Base-by-base conservation (phyloP, 1,140 invertebrate genomes). In the Dinoponera quadriceps region DNA sequence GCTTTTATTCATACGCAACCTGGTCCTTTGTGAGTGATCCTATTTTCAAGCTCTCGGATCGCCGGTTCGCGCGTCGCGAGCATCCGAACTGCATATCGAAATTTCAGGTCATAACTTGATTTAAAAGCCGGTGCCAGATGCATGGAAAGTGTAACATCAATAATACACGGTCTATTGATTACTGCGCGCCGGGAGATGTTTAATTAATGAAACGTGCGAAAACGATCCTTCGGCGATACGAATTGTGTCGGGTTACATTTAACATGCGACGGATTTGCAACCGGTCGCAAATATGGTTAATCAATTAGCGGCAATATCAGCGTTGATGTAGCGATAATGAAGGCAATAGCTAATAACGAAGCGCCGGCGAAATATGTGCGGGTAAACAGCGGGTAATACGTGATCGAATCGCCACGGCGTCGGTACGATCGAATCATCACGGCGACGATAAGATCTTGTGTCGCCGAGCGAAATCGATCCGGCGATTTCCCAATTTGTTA, bases 131-230 rank as follows among this genome's bases (percentile, higher is more conserved):
- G 0, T 68, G 22, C 22, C 48, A 38, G 62, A 33, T 2, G 29
- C 16, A 3, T 55, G 48, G 48, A 55, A 68, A 69, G 62, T 54
- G 33, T 55, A 68, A 78, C 33, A 55, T 78, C 49, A 63, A 78
- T 78, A 57, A 78, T 75, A 33, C 7, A 75, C 16, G 68, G 27
- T 55, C 16, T 25, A 55, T 22, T 69, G 68, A 68, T 78, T 68
- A 69, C 55, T 44, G 22, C 29, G 33, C 49, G 20, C 3, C 54
- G 63, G n/a, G 29, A 54, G 62, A 68, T 66, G 60, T 54, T 77
- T 78, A 78, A 68, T 78, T 78, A 78, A 78, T 68, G 38, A 63
- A 75, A 75, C 25, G 55, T 62, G 73, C 49, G 49, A 68, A 78
- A 78, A 20, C 49, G 48, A 78, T 51, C 22, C 16, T n/a, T 55